phyloP scores from a whole-genome alignment of 2,888 invertebrate genomes.

The Ornithoptera alexandrae region DNA sequence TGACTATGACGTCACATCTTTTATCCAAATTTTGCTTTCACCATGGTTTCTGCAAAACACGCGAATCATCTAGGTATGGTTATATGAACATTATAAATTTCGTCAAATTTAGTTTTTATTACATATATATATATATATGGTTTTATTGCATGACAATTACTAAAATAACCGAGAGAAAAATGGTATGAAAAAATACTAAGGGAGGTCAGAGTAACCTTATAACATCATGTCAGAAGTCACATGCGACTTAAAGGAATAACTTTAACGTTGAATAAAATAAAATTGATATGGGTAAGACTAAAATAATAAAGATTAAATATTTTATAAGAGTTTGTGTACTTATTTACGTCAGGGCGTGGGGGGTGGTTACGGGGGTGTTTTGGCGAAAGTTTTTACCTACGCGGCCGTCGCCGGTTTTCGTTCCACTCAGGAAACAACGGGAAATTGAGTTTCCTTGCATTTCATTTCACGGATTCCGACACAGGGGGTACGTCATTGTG shows the following conservation, averaged over 20 bases:
- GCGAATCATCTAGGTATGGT: too few relatives aligned
- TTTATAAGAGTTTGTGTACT: conserved; percentile 42
- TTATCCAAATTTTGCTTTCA: too few relatives aligned
- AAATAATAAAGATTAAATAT: conserved; percentile 53
- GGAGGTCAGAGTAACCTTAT: too few relatives aligned
- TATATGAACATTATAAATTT: too few relatives aligned
- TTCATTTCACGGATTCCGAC: conserved; percentile 45
- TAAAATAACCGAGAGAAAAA: too few relatives aligned
- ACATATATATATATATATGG: too few relatives aligned
- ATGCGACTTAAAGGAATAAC: conserved; percentile 24
- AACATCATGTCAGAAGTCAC: conserved; percentile 5
- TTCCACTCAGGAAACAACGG: conserved; percentile 46
- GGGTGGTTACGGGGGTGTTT: conserved; percentile 37
- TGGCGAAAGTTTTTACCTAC: conserved; percentile 55
- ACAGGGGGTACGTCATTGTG: conserved; percentile 42
- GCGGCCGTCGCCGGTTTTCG: conserved; percentile 41
- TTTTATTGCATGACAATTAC: too few relatives aligned
- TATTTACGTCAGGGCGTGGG: conserved; percentile 32
- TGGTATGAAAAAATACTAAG: too few relatives aligned
- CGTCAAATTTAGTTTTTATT: too few relatives aligned
- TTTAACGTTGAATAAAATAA: conserved; percentile 23
- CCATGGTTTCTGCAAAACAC: too few relatives aligned
- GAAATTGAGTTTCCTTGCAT: conserved; percentile 64
- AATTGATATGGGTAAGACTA: conserved; percentile 34
- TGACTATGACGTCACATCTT: too few relatives aligned